Conservation (phyloP, 2,888 invertebrate species). For the Nymphalis polychloros region DNA sequence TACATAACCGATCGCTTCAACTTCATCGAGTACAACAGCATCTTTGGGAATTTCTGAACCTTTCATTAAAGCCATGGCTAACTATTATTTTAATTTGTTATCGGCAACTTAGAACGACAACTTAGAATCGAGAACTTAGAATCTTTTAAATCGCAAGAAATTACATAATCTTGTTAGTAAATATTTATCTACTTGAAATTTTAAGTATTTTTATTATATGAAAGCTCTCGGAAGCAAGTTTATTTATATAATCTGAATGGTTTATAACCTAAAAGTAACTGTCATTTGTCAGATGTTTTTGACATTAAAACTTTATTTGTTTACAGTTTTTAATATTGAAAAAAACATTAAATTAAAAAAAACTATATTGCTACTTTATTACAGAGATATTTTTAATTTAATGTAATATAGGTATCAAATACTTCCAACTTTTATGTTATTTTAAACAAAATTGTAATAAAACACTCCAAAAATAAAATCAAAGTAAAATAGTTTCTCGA, state of each 20-base stretch:
- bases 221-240: background rate
- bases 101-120: background rate
- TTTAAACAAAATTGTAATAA: no score
- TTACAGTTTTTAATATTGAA: background rate
- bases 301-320: background rate
- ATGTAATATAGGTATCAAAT: no score
- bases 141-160: background rate
- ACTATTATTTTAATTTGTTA: background rate
- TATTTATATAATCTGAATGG: background rate
- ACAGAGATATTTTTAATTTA: no score
- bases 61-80: slow-evolving; percentile 80
- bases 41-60: slow-evolving; percentile 81
- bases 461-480: no score
- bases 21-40: slow-evolving; percentile 80
- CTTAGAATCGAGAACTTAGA: no score
- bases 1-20: slow-evolving; percentile 83
- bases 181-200: background rate
- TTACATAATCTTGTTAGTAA: background rate
- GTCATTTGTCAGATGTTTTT: slow-evolving; percentile 18
- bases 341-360: no score
- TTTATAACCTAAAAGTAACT: background rate
- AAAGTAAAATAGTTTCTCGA: no score
- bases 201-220: background rate
- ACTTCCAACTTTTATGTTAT: no score
- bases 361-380: no score